Evolutionary conservation across 2,113 vertebrate species (phyloP), one percentile per base, ranked within the genome.

Genomic region (Cottus gobio): DNA sequence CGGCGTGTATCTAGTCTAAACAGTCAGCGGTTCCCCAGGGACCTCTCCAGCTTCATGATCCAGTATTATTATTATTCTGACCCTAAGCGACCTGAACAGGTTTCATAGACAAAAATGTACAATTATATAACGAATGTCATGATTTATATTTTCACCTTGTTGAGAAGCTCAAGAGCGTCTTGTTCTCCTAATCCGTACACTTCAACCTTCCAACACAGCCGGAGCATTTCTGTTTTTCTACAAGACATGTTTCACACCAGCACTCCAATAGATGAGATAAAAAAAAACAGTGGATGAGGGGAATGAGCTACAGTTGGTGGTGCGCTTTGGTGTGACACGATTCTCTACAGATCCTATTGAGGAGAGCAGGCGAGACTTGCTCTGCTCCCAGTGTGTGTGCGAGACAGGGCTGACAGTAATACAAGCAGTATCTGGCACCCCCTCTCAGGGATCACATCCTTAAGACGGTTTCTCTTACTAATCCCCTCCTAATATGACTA

Each of bases 401-500:
- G 52, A 89, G 83, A 86, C 60, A 52, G 70, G 48, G 60, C 80
- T 88, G 89, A 92, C 91, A 93, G 87, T 90, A 91, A 93, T 91
- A 90, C 90, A 91, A 91, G 85, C 86, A 75, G 83, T 75, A 89
- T 90, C 83, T 84, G 84, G 81, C 85, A 85, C 79, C 89, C 86
- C 85, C 86, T 87, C 80, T 77, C 70, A 77, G 77, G 87, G 90
- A 92, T 91, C 87, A 85, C 90, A 89, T 91, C 83, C 89, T 81
- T 91, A 91, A 94, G 85, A 88, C 36, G 85, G 87, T 71, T 92
- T 88, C 82, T 87, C 65, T 87, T 87, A 79, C 90, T 93, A 94
- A 94, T 92, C 90, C 87, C 46, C 74, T 84, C 72, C 85, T 93
- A 93, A 92, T 91, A 86, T 89, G 91, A 90, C 84, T 91, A 91